A percentile compares a stretch with the other conserved stretches of the same genome.
phyloP scores from a whole-genome alignment of 2,888 invertebrate genomes.

The Cephus pulcher region DNA sequence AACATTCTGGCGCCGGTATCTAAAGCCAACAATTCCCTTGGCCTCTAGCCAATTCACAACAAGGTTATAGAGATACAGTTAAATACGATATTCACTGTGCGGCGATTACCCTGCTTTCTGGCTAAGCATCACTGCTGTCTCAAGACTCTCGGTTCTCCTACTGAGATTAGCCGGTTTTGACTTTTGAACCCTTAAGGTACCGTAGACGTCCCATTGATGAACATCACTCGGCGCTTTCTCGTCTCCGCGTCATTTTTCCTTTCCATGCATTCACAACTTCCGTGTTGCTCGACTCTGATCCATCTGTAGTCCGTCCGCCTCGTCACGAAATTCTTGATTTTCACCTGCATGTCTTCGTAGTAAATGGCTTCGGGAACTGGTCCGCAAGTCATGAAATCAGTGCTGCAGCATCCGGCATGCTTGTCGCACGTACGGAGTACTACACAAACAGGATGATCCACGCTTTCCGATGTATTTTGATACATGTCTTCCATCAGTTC shows the following conservation, averaged over 20 bases:
- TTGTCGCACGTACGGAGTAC: conserved; percentile 53
- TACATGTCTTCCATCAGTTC: conserved; percentile 37
- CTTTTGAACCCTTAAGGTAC: conserved; percentile 17
- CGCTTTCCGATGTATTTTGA: conserved; percentile 29
- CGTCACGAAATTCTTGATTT: conserved; percentile 34
- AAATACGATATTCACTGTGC: neutral
- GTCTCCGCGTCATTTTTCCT: conserved; percentile 20
- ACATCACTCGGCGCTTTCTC: conserved; percentile 2
- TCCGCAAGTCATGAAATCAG: conserved; percentile 39
- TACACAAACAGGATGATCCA: conserved; percentile 41
- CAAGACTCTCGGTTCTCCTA: neutral
- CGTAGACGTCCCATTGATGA: neutral
- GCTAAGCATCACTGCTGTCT: neutral
- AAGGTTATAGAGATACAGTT: neutral
- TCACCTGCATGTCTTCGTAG: conserved; percentile 45
- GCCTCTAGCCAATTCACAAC: neutral
- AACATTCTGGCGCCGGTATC: neutral
- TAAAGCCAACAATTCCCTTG: conserved; percentile 1
- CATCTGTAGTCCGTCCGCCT: conserved; percentile 32
- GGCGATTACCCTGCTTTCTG: neutral
- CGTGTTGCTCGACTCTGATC: conserved; percentile 52
- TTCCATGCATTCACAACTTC: conserved; percentile 44
- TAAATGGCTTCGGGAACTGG: conserved; percentile 34
- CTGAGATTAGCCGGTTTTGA: neutral
- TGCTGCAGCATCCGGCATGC: conserved; percentile 56